Evolutionary conservation across 2,113 vertebrate genomes (phyloP).

Genomic region (Sinocyclocheilus anophthalmus): DNA sequence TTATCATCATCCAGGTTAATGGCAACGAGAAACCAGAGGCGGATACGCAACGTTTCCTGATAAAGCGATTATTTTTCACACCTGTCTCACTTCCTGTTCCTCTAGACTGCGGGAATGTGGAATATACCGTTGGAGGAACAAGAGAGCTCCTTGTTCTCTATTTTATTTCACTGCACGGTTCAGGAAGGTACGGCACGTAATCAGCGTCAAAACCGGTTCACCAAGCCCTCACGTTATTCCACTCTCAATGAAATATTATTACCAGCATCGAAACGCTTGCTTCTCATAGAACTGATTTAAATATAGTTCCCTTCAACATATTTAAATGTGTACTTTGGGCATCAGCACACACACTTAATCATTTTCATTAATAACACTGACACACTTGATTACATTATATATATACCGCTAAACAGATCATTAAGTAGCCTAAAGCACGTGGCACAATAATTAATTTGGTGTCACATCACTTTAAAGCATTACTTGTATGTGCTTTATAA

Average conservation of each 20-base stretch:
- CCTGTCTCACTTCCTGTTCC: conserved; percentile 43
- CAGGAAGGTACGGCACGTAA: not conserved
- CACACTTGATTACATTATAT: not conserved
- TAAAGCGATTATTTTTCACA: not conserved
- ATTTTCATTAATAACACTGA: not conserved
- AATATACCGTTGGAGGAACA: not conserved
- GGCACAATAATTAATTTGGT: not conserved
- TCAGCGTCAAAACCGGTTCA: not conserved
- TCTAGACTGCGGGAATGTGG: not conserved
- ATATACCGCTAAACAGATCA: not conserved
- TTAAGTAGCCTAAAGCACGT: not conserved
- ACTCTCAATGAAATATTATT: not conserved
- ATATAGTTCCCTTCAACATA: not conserved
- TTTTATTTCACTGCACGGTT: not conserved
- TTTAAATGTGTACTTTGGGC: not conserved
- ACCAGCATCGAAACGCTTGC: not conserved
- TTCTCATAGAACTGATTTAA: not conserved
- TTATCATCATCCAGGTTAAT: not conserved
- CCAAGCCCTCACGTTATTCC: not conserved
- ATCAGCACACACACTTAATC: not conserved
- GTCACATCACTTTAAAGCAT: not conserved
- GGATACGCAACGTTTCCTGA: conserved; percentile 33
- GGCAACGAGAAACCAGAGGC: conserved; percentile 12
- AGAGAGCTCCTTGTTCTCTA: not conserved
- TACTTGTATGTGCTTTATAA: not conserved